Evolutionary conservation across 2,888 invertebrate species (phyloP).

Genomic region (Andrena dorsata): DNA sequence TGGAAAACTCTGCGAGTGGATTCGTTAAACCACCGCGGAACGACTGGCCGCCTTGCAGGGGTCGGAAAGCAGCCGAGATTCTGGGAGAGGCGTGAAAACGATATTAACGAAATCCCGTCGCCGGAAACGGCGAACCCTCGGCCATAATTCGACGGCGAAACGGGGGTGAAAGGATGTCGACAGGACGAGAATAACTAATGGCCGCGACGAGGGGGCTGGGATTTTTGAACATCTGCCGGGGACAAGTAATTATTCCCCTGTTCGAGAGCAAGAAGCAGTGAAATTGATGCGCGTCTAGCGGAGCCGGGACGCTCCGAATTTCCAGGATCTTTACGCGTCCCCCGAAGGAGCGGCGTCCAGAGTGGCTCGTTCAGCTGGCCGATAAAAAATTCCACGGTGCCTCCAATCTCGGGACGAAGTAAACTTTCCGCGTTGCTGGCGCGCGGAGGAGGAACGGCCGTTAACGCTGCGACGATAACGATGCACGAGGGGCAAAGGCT

Average conservation of each 20-base stretch:
- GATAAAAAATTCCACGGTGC: constrained; percentile 44
- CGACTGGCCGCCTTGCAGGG: neutral
- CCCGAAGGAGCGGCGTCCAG: neutral
- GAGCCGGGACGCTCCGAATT: neutral
- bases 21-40: neutral
- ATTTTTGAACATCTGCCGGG: constrained; percentile 70
- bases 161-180: constrained; percentile 61
- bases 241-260: constrained; percentile 68
- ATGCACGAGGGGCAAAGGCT: constrained; percentile 37
- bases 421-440: neutral
- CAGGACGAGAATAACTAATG: constrained; percentile 71
- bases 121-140: constrained; percentile 52
- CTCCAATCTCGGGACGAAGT: constrained; percentile 9
- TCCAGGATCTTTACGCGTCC: neutral
- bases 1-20: constrained; percentile 3
- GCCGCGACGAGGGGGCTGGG: constrained; percentile 35
- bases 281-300: constrained; percentile 31
- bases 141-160: constrained; percentile 66
- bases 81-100: constrained; percentile 25
- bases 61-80: neutral
- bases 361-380: neutral
- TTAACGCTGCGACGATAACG: constrained; percentile 33
- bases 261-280: constrained; percentile 15
- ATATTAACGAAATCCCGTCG: constrained; percentile 37
- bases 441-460: constrained; percentile 1